phyloP scores from a whole-genome alignment of 2,797 vertebrate species.

The Arctocebus calabarensis region DNA sequence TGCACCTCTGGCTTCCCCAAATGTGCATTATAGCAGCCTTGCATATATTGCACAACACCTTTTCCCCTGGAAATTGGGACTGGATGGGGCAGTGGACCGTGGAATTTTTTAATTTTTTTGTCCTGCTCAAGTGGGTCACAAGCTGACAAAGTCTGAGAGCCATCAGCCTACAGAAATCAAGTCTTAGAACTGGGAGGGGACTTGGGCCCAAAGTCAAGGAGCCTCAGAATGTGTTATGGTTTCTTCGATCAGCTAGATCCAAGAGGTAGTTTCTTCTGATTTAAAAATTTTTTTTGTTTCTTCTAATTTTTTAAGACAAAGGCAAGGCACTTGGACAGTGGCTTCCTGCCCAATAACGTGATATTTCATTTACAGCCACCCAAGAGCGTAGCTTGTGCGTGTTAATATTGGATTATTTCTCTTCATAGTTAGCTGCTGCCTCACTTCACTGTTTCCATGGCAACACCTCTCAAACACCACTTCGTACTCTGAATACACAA shows the following conservation, averaged over 20 bases:
- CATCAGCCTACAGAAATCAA: background rate
- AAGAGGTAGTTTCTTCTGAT: slow-evolving; percentile 34
- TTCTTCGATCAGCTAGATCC: background rate
- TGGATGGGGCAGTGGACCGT: background rate
- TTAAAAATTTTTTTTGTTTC: background rate
- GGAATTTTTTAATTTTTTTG: background rate
- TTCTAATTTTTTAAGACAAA: slow-evolving; percentile 56
- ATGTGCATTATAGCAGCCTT: background rate
- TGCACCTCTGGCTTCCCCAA: background rate
- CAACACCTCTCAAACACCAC: slow-evolving; percentile 87
- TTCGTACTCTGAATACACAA: slow-evolving; percentile 86
- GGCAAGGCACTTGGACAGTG: slow-evolving; percentile 57
- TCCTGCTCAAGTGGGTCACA: background rate
- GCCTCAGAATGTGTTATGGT: background rate
- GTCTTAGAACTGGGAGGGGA: background rate
- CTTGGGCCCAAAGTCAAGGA: background rate
- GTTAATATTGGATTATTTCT: slow-evolving; percentile 85
- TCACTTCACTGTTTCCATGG: slow-evolving; percentile 88
- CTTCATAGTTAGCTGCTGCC: slow-evolving; percentile 86
- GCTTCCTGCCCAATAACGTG: slow-evolving; percentile 69
- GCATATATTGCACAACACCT: background rate
- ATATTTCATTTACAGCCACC: slow-evolving; percentile 80
- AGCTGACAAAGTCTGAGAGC: background rate
- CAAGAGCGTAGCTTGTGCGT: slow-evolving; percentile 76
- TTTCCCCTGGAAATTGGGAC: background rate